Evolutionary conservation across 2,797 vertebrate species (phyloP).

Genomic region (Eulemur rubriventer): DNA sequence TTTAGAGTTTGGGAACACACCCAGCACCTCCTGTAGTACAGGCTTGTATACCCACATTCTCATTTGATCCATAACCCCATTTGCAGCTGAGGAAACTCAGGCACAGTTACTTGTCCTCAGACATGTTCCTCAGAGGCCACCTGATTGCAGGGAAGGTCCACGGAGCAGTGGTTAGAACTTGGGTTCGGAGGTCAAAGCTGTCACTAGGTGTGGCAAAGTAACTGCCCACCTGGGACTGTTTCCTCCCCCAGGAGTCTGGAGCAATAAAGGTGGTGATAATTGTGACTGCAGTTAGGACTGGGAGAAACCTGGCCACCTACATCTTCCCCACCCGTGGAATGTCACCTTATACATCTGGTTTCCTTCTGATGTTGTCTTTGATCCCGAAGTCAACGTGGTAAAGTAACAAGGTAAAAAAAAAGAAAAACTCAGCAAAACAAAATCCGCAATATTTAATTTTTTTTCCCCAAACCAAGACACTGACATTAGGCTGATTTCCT

Average conservation of each 20-base stretch:
- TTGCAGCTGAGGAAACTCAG: not conserved
- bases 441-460: constrained; percentile 84
- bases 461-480: constrained; percentile 81
- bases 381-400: not conserved
- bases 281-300: not conserved
- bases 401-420: not conserved
- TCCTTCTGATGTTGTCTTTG: not conserved
- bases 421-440: constrained; percentile 53
- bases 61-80: not conserved
- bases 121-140: not conserved
- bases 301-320: not conserved
- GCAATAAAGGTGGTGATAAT: not conserved
- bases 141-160: not conserved
- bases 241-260: not conserved
- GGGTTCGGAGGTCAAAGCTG: not conserved
- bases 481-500: constrained; percentile 87
- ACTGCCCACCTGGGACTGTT: not conserved
- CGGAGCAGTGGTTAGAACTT: not conserved
- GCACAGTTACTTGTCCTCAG: not conserved
- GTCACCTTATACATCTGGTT: not conserved
- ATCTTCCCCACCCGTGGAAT: too few species aligned
- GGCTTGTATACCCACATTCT: not conserved
- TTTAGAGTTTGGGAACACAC: not conserved
- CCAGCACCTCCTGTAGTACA: accelerated
- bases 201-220: not conserved